Evolutionary conservation across 1,140 invertebrate species (phyloP).

Genomic region (Drosophila bocki): DNA sequence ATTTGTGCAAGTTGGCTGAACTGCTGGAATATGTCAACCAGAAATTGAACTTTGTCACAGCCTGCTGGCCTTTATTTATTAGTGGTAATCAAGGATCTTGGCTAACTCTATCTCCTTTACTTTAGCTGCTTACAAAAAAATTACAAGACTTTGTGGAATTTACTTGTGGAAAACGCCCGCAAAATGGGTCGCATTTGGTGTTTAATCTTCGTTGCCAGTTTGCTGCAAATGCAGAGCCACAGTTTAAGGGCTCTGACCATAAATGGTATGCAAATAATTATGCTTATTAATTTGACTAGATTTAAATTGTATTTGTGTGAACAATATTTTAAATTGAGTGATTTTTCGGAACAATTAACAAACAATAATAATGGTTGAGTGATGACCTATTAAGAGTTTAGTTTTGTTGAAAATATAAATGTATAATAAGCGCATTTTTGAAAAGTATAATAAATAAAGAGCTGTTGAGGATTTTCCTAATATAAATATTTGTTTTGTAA

Average conservation of each 20-base stretch:
- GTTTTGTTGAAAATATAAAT: background rate
- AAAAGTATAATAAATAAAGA: background rate
- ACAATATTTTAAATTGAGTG: slow-evolving; percentile 2
- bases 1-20: slow-evolving; percentile 72
- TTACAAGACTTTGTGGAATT: slow-evolving; percentile 6
- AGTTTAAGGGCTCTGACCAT: slow-evolving; percentile 57
- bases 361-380: background rate
- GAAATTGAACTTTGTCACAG: slow-evolving; percentile 41
- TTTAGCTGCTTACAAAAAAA: slow-evolving; percentile 5
- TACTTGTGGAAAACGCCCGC: slow-evolving; percentile 4
- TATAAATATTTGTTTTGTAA: background rate
- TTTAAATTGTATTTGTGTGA: background rate
- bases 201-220: slow-evolving; percentile 63
- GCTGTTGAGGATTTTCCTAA: background rate
- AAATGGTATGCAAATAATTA: slow-evolving; percentile 54
- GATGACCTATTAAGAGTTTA: background rate
- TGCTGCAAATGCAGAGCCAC: slow-evolving; percentile 70
- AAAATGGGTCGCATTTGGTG: slow-evolving; percentile 69
- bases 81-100: slow-evolving; percentile 14
- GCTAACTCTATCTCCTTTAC: slow-evolving; percentile 9
- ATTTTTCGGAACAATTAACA: background rate
- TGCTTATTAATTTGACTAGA: slow-evolving; percentile 1
- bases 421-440: background rate
- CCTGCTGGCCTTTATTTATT: slow-evolving; percentile 20
- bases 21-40: slow-evolving; percentile 59